A percentile compares a stretch with the other conserved stretches of the same genome.
Conservation (phyloP, 2,888 invertebrate genomes). For the Sphaerophoria taeniata region DNA sequence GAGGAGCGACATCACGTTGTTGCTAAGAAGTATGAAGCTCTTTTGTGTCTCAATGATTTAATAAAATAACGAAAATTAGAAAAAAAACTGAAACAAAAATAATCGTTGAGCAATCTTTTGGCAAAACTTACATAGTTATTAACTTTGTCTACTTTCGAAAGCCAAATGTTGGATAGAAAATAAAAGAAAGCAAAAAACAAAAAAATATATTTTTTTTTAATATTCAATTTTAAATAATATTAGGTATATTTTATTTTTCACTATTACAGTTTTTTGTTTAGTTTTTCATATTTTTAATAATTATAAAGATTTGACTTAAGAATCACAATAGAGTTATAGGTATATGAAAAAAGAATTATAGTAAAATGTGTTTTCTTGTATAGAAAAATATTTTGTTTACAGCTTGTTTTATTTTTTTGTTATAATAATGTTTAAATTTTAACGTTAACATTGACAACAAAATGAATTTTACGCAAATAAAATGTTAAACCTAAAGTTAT, state of each 20-base stretch:
- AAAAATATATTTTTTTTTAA: neutral
- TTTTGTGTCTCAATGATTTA: neutral
- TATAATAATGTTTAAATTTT: conserved; percentile 27
- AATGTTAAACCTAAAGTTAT: conserved; percentile 45
- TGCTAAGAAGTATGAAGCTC: too few relatives aligned
- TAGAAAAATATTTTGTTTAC: conserved; percentile 59
- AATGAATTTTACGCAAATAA: conserved; percentile 44
- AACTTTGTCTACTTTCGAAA: neutral
- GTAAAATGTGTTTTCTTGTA: conserved; percentile 53
- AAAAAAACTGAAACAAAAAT: conserved; percentile 15
- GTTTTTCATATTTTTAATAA: conserved; percentile 21
- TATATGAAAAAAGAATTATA: conserved; percentile 54
- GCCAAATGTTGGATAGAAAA: conserved; percentile 17
- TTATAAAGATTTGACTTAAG: conserved; percentile 74
- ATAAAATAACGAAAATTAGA: conserved; percentile 35
- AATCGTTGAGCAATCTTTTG: conserved; percentile 1
- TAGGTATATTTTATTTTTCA: conserved; percentile 61
- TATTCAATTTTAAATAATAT: conserved; percentile 47
- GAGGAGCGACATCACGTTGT: too few relatives aligned
- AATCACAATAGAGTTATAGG: conserved; percentile 72
- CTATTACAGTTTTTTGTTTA: conserved; percentile 48
- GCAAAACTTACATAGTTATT: neutral
- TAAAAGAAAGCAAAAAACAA: conserved; percentile 17
- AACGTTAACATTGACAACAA: conserved; percentile 57
- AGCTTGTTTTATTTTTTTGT: neutral